phyloP scores from a whole-genome alignment of 2,797 vertebrate species.

The Mormyrus proboscirostris region DNA sequence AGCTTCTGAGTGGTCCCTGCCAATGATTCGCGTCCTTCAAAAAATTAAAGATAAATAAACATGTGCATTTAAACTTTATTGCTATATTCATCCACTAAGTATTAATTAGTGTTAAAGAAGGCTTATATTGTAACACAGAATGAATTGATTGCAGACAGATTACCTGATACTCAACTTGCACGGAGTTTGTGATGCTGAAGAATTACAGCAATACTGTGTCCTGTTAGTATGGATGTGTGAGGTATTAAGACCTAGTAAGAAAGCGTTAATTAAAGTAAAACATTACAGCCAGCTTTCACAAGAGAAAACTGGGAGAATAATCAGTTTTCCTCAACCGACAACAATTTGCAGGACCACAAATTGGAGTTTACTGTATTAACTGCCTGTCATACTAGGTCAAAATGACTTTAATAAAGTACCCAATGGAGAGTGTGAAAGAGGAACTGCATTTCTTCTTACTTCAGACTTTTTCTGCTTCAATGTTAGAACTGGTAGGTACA shows the following conservation, averaged over 20 bases:
- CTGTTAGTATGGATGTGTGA: no score
- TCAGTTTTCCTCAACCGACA: neutral
- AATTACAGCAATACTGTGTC: neutral
- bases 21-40: neutral
- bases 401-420: no score
- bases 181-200: neutral
- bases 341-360: neutral
- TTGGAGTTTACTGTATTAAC: no score
- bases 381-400: no score
- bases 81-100: neutral
- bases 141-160: neutral
- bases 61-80: neutral
- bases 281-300: neutral
- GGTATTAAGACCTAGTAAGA: no score
- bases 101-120: neutral
- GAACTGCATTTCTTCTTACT: no score
- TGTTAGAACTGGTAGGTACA: no score
- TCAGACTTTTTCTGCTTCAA: no score
- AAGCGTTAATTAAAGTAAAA: neutral
- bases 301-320: neutral
- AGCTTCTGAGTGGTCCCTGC: neutral
- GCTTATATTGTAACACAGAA: neutral
- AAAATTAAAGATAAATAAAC: neutral
- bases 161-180: neutral
- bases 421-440: no score